A percentile compares a stretch with the other conserved stretches of the same genome.
Evolutionary conservation across 2,797 vertebrate species (phyloP).

Genomic region (Acestrorhynchus altus): DNA sequence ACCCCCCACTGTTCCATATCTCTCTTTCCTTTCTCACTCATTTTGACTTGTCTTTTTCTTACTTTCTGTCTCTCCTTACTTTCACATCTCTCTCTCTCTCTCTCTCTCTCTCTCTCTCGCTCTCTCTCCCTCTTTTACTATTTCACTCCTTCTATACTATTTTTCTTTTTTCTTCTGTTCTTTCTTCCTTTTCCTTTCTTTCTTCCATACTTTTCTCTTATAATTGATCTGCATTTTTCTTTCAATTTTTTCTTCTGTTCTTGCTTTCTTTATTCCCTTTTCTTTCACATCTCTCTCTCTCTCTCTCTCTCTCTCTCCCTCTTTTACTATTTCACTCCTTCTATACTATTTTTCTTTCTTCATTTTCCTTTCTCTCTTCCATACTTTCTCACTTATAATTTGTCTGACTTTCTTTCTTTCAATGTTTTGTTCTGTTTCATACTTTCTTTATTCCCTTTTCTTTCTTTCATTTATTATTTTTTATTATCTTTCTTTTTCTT

Average conservation of each 20-base stretch:
- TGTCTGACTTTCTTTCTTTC: too few relatives aligned
- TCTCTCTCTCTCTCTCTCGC: too few relatives aligned
- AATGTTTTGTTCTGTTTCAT: too few relatives aligned
- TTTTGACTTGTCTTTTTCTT: neutral
- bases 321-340: neutral
- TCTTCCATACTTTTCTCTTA: neutral
- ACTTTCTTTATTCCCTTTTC: neutral
- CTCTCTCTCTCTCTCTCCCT: neutral
- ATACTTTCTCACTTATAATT: too few relatives aligned
- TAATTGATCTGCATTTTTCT: neutral
- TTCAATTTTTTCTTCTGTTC: too few relatives aligned
- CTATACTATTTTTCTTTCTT: constrained; percentile 10
- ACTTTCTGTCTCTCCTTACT: neutral
- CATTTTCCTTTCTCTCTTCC: neutral
- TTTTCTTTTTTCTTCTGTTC: neutral
- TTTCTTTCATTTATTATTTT: neutral
- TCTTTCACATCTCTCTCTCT: constrained; percentile 24
- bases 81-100: neutral
- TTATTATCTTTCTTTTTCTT: neutral
- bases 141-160: neutral
- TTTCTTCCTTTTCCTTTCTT: neutral
- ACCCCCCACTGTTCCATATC: constrained; percentile 8
- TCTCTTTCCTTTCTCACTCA: neutral
- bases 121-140: neutral
- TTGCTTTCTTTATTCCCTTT: neutral